Percentiles rank a stretch among this genome's conserved stretches.
phyloP scores from a whole-genome alignment of 2,888 invertebrate species.

The Muschampia plurimacula region DNA sequence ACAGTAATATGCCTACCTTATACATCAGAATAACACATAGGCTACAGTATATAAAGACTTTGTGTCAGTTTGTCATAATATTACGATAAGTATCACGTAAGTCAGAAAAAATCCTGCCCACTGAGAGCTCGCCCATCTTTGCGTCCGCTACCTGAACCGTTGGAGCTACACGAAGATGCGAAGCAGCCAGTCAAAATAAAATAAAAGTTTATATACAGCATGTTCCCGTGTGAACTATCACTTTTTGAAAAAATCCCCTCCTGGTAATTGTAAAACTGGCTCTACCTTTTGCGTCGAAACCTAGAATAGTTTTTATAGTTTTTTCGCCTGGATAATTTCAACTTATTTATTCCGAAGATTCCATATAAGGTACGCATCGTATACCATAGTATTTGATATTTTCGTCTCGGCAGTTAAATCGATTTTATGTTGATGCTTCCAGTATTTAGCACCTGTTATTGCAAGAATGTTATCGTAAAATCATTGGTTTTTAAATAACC shows the following conservation, averaged over 20 bases:
- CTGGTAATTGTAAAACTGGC: conserved; percentile 16
- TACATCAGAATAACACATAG: too few species aligned
- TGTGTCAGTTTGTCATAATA: too few species aligned
- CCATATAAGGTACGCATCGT: conserved; percentile 1
- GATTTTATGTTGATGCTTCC: conserved; percentile 17
- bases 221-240: conserved; percentile 35
- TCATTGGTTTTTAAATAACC: neutral
- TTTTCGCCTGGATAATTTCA: conserved; percentile 26
- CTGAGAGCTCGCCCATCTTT: too few species aligned
- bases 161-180: too few species aligned
- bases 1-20: too few species aligned
- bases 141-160: too few species aligned
- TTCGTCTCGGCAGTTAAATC: neutral
- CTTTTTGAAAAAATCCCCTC: conserved; percentile 28
- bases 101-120: too few species aligned
- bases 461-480: neutral
- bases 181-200: neutral
- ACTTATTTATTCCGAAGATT: conserved; percentile 14
- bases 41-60: too few species aligned
- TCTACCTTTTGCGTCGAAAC: conserved; percentile 18
- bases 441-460: conserved; percentile 15
- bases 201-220: conserved; percentile 1
- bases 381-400: conserved; percentile 22
- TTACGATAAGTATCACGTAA: too few species aligned
- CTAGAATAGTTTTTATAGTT: conserved; percentile 30